phyloP scores from a whole-genome alignment of 2,797 vertebrate genomes.

The Sebastes jordani region DNA sequence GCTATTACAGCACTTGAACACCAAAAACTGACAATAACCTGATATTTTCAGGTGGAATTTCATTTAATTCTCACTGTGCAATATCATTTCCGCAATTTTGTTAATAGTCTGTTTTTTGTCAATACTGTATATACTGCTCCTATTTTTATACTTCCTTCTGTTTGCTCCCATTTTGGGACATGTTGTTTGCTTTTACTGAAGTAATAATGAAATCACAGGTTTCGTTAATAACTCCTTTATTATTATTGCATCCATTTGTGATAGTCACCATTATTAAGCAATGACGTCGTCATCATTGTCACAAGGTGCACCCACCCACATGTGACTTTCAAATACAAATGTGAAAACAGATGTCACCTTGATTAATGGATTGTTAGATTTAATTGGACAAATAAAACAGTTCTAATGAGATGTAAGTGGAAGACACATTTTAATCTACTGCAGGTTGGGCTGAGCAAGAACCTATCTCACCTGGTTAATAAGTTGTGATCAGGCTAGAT shows the following conservation, averaged over 20 bases:
- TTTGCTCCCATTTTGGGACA: background rate
- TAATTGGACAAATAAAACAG: conserved; percentile 5
- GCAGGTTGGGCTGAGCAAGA: background rate
- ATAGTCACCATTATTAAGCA: background rate
- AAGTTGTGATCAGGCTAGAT: conserved; percentile 10
- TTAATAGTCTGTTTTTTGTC: too few relatives aligned
- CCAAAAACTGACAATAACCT: too few relatives aligned
- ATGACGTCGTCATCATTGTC: background rate
- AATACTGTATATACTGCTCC: too few relatives aligned
- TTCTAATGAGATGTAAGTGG: conserved; percentile 29
- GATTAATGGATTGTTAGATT: conserved; percentile 20
- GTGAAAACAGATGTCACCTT: background rate
- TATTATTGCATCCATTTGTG: background rate
- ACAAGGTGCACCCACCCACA: background rate
- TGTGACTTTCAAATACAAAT: background rate
- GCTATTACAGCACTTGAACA: background rate
- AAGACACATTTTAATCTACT: background rate
- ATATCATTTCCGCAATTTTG: too few relatives aligned
- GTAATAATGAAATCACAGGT: background rate
- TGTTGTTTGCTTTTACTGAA: background rate
- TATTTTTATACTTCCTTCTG: too few relatives aligned
- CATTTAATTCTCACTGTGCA: too few relatives aligned
- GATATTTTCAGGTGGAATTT: too few relatives aligned
- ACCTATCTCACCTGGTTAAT: background rate
- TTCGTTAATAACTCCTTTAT: background rate